Percentiles rank a stretch among this genome's conserved stretches.
Conservation (phyloP, 2,797 vertebrate species). For the Nyctibius grandis region DNA sequence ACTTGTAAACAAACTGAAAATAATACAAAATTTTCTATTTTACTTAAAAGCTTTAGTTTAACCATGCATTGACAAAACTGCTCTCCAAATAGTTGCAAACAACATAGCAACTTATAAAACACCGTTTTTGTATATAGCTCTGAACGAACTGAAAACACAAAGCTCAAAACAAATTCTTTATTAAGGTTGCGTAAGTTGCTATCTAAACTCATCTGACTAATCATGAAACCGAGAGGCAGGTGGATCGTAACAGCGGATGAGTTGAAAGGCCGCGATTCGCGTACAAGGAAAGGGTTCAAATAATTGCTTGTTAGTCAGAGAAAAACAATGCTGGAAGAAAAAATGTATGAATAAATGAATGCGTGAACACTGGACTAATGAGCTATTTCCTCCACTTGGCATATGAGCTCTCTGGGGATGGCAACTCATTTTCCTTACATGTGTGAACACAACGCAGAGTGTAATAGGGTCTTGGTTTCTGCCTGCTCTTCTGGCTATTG, state of each 20-base stretch:
- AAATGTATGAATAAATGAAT: conserved; percentile 25
- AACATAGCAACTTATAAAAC: background rate
- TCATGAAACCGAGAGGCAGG: conserved; percentile 3
- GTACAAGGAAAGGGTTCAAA: conserved; percentile 23
- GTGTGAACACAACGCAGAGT: background rate
- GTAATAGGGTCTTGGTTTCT: background rate
- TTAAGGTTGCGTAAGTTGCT: background rate
- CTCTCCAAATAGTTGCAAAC: background rate
- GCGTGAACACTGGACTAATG: conserved; percentile 13
- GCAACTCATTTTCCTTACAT: background rate
- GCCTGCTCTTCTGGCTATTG: background rate
- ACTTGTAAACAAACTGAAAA: background rate
- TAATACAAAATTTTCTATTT: background rate
- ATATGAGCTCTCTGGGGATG: background rate
- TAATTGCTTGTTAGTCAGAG: conserved; percentile 55
- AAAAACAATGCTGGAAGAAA: conserved; percentile 48
- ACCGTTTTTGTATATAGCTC: background rate
- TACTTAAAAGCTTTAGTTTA: background rate
- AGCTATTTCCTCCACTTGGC: conserved; percentile 14
- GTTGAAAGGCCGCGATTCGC: background rate
- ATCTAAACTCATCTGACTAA: conserved; percentile 19
- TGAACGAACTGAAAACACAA: background rate
- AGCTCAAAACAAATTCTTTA: background rate
- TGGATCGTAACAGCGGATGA: background rate
- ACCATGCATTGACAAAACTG: background rate